These are phyloP conservation scores for Chlamydotis undulata DNA, from an alignment of 2,113 vertebrate species.

Conservation along the genomic window DNA sequence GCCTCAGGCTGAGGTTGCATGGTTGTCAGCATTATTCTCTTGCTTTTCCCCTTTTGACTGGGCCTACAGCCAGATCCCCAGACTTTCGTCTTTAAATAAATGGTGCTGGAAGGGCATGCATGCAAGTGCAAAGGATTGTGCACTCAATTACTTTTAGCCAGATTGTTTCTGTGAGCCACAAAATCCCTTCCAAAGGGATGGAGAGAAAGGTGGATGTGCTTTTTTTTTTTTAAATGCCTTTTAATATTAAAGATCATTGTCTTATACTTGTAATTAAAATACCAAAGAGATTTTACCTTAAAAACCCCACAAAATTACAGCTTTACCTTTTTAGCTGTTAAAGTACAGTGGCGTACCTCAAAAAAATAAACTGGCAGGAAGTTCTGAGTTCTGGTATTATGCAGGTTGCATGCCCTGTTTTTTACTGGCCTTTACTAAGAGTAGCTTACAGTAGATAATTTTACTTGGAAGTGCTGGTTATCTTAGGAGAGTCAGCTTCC, in stretches of 20 bases:
- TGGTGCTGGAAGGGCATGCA: not conserved
- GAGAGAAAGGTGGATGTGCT: not conserved
- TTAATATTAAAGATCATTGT: not conserved
- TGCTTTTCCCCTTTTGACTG: not conserved
- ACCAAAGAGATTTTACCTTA: not conserved
- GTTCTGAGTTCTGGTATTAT: not conserved
- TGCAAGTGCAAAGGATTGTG: not conserved
- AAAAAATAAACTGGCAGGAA: not conserved
- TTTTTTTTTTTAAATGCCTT: not conserved
- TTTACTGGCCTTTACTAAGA: not conserved
- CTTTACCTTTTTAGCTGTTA: not conserved
- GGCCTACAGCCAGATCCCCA: constrained; percentile 4
- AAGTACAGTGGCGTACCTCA: not conserved
- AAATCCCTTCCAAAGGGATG: not conserved
- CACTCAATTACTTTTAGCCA: not conserved
- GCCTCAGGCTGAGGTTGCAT: not conserved
- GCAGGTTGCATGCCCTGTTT: not conserved
- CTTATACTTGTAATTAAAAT: not conserved
- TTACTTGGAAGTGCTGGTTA: not conserved
- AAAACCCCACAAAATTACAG: not conserved
- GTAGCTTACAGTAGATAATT: not conserved
- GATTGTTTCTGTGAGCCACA: not conserved
- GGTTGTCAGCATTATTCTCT: not conserved
- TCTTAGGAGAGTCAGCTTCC: not conserved
- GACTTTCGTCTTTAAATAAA: not conserved